Conservation (phyloP, 2,113 vertebrate genomes). For the Notothenia coriiceps region DNA sequence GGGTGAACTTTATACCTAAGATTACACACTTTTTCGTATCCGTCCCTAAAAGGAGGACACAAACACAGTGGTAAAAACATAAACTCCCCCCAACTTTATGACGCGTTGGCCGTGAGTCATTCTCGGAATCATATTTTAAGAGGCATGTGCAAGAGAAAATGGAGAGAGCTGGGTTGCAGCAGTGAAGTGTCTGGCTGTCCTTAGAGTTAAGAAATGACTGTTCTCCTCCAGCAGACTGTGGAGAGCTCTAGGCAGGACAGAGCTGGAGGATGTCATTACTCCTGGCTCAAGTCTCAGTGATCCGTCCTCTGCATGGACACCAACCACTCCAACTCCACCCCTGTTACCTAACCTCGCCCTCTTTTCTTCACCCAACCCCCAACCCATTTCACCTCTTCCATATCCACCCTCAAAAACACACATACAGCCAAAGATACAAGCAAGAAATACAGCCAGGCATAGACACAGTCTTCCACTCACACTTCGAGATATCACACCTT, state of each 20-base stretch:
- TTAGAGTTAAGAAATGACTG: conserved; percentile 48
- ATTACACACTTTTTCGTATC: too few relatives aligned
- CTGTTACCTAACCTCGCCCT: conserved; percentile 38
- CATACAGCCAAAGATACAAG: not conserved
- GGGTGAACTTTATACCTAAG: not conserved
- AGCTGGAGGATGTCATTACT: conserved; percentile 55
- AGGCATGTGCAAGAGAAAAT: conserved; percentile 4
- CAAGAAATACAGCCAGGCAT: not conserved
- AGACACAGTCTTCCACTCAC: conserved; percentile 30
- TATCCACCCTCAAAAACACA: conserved; percentile 6
- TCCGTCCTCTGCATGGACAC: conserved; percentile 40
- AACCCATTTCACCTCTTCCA: conserved; percentile 4
- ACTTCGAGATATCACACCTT: conserved; percentile 50
- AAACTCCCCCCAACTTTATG: not conserved
- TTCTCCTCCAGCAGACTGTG: conserved; percentile 34
- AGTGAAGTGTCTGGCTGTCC: conserved; percentile 5
- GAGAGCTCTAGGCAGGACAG: conserved; percentile 39
- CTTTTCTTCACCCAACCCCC: not conserved
- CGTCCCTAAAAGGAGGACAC: not conserved
- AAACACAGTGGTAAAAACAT: not conserved
- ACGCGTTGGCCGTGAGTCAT: conserved; percentile 5
- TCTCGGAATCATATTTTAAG: conserved; percentile 18
- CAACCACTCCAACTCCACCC: conserved; percentile 28
- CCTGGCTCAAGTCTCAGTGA: conserved; percentile 38
- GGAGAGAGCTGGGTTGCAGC: conserved; percentile 23